phyloP scores from a whole-genome alignment of 2,113 vertebrate species.

The Oenanthe oenanthe region DNA sequence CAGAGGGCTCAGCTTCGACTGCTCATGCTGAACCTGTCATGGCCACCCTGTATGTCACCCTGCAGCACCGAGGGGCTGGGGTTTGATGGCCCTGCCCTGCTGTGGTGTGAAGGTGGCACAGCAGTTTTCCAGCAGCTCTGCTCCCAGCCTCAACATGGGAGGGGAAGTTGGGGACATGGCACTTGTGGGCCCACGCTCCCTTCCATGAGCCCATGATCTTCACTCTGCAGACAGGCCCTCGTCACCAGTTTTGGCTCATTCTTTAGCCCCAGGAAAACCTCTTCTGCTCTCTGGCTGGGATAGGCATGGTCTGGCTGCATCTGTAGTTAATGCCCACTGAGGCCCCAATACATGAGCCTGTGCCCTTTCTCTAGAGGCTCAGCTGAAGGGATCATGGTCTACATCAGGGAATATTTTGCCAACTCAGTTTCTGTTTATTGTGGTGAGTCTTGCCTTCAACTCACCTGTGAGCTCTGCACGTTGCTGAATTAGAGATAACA shows the following conservation, averaged over 20 bases:
- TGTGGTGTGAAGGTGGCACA: not conserved
- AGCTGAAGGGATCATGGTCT: not conserved
- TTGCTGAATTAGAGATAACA: not conserved
- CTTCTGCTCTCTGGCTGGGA: not conserved
- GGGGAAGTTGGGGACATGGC: not conserved
- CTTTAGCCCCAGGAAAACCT: not conserved
- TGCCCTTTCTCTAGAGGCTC: not conserved
- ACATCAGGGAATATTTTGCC: not conserved
- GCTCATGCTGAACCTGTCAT: not conserved
- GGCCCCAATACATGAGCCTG: not conserved
- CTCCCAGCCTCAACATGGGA: rapidly evolving
- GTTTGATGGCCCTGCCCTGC: rapidly evolving
- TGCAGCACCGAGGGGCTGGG: rapidly evolving
- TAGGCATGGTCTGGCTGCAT: not conserved
- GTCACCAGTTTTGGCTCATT: not conserved
- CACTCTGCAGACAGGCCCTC: rapidly evolving
- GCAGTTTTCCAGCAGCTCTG: not conserved
- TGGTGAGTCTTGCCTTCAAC: not conserved
- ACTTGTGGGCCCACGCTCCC: not conserved
- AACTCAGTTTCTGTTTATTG: not conserved
- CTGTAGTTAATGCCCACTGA: not conserved
- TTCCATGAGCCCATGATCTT: not conserved
- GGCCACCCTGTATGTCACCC: rapidly evolving
- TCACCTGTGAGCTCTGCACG: not conserved
- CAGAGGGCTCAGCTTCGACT: not conserved